Base-by-base conservation (phyloP, 2,888 invertebrate genomes). In the Prenolepis imparis region DNA sequence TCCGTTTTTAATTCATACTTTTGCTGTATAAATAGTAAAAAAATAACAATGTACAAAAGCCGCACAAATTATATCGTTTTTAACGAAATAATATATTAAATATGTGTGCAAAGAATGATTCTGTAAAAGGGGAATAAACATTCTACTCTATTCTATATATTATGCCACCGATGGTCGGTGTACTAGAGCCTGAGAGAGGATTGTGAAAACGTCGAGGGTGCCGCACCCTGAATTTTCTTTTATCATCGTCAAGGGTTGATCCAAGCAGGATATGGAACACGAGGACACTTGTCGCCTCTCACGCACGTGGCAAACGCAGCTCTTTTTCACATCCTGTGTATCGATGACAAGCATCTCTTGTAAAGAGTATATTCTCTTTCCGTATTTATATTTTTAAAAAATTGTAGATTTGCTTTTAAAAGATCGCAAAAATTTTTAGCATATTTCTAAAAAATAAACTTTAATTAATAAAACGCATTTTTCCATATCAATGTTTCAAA, bases 231-330 rank as follows among this genome's bases (percentile, higher is more conserved):
- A 73, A 59, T 82, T 21, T 68, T 67, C 57, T 66, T 67, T 70
- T 70, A 67, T 82, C 80, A 84, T 59, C 73, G 55, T 83, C 55
- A 82, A 73, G 72, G 82, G 83, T 52, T 83, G 68, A 73, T 67
- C 55, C 32, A 36, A n/a, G 61, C 66, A 61, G 88, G 87, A 70
- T 74, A 82, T 39, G 55, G 28, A 15, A 48, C 57, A 70, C n/a
- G 82, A 90, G 90, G 57, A 87, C 90, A 88, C 90, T 90, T 87
- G 88, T 87, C 82, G 83, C 78, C 86, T 87, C 78, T 90, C 89
- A 83, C 85, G 74, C 68, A 63, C 36, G 77, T 86, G 89, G 82
- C 90, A 86, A 85, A 84, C 86, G 68, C 6, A 84, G 88, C 83
- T 85, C 90, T 89, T 88, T 90, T 87, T 77, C 77, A 74, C 90